Conservation (phyloP, 2,888 invertebrate genomes). For the Luperina testacea region DNA sequence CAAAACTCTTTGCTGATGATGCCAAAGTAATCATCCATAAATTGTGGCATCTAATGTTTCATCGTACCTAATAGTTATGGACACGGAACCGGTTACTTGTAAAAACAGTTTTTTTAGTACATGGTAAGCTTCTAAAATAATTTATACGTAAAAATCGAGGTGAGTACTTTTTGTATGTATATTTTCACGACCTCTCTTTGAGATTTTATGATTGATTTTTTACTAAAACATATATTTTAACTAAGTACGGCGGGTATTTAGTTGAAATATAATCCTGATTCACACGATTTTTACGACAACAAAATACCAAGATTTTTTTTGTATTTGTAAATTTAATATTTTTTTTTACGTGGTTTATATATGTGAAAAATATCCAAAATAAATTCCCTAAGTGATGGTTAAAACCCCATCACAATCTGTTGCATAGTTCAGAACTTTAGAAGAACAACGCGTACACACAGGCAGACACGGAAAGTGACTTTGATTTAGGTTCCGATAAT, state of each 20-base stretch:
- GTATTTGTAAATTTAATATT: background rate
- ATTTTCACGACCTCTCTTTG: conserved; percentile 27
- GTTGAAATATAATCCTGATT: background rate
- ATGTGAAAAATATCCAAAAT: background rate
- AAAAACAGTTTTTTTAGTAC: conserved; percentile 51
- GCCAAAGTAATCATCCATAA: conserved; percentile 72
- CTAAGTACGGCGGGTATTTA: too few species aligned
- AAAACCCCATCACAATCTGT: background rate
- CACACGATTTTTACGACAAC: background rate
- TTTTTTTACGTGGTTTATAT: background rate
- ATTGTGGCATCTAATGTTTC: conserved; percentile 67
- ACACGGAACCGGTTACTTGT: conserved; percentile 58
- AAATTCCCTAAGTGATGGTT: background rate
- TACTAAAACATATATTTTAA: background rate
- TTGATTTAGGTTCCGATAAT: background rate
- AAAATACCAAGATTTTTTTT: background rate
- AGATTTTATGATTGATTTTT: background rate
- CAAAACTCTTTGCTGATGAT: conserved; percentile 68
- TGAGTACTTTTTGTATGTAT: conserved; percentile 18
- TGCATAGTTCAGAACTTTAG: background rate
- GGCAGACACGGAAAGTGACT: background rate
- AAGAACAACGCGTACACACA: background rate
- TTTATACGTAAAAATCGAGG: conserved; percentile 14
- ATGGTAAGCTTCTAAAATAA: conserved; percentile 42
- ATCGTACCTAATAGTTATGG: conserved; percentile 56